These are phyloP conservation scores for Darevskia nairensis DNA, from an alignment of 2,797 vertebrate species.

Conservation along the genomic window DNA sequence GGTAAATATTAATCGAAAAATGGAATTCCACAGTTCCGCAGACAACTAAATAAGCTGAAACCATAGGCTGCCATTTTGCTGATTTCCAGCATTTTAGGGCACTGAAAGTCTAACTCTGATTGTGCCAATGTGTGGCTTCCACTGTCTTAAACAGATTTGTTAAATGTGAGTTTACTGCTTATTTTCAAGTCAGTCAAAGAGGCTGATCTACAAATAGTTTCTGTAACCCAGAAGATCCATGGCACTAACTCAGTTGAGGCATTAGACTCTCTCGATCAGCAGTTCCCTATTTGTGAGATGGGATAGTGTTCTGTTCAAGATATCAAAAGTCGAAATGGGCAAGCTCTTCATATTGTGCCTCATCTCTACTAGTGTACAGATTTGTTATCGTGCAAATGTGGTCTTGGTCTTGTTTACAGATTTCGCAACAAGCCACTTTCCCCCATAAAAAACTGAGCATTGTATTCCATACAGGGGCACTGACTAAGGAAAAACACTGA, in stretches of 20 bases:
- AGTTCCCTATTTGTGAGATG: neutral
- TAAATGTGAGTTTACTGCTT: conserved; percentile 6
- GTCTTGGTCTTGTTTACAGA: conserved; percentile 36
- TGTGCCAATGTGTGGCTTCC: rapidly evolving
- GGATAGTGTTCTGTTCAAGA: conserved; percentile 36
- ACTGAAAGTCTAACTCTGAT: neutral
- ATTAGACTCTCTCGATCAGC: neutral
- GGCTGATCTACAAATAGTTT: conserved; percentile 6
- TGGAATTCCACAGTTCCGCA: neutral
- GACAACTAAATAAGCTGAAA: conserved; percentile 31
- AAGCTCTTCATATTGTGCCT: neutral
- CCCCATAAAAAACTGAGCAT: conserved; percentile 29
- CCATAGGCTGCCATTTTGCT: conserved; percentile 27
- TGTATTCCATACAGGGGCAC: conserved; percentile 32
- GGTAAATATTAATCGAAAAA: conserved; percentile 20
- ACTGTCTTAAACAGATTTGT: neutral
- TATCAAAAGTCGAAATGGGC: neutral
- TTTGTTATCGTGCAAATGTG: conserved; percentile 34
- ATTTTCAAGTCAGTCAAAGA: conserved; percentile 25
- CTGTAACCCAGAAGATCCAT: neutral
- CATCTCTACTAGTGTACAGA: neutral
- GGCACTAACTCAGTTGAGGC: neutral
- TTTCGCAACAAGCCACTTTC: conserved; percentile 18
- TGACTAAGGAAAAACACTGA: conserved; percentile 5
- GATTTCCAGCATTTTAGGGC: neutral